These are phyloP conservation scores for Nasonia vitripennis DNA, from an alignment of 1,140 invertebrate species.

Conservation along the genomic window DNA sequence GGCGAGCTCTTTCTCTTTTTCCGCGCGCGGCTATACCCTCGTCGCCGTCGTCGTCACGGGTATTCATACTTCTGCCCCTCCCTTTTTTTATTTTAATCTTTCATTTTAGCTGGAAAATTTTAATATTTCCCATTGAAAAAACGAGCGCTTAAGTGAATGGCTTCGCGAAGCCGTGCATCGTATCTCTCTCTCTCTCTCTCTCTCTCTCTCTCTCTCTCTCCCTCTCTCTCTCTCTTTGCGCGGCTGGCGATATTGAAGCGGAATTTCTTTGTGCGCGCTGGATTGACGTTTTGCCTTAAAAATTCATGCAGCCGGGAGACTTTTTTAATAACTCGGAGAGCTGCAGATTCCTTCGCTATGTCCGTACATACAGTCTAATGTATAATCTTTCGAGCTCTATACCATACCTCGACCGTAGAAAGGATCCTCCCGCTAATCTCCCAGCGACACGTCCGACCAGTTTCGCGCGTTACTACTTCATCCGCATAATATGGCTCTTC, in stretches of 20 bases:
- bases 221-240: too few species aligned
- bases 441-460: too few species aligned
- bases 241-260: constrained; percentile 18
- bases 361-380: neutral
- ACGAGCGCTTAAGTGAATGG: constrained; percentile 17
- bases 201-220: too few species aligned
- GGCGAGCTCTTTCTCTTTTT: constrained; percentile 3
- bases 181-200: too few species aligned
- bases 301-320: neutral
- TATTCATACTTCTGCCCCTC: constrained; percentile 47
- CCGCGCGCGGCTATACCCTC: neutral
- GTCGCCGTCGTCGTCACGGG: constrained; percentile 27
- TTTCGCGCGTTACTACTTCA: neutral
- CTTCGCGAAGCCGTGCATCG: neutral
- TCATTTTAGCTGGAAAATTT: constrained; percentile 45
- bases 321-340: neutral
- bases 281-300: constrained; percentile 17
- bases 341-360: neutral
- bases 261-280: constrained; percentile 10
- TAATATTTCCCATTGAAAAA: constrained; percentile 47
- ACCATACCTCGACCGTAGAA: neutral
- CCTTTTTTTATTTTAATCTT: constrained; percentile 47
- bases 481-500: neutral
- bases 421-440: too few species aligned
- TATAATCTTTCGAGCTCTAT: neutral